Percentiles rank a stretch among this genome's conserved stretches.
Evolutionary conservation across 2,113 vertebrate genomes (phyloP).

Genomic region (Sturnira hondurensis): DNA sequence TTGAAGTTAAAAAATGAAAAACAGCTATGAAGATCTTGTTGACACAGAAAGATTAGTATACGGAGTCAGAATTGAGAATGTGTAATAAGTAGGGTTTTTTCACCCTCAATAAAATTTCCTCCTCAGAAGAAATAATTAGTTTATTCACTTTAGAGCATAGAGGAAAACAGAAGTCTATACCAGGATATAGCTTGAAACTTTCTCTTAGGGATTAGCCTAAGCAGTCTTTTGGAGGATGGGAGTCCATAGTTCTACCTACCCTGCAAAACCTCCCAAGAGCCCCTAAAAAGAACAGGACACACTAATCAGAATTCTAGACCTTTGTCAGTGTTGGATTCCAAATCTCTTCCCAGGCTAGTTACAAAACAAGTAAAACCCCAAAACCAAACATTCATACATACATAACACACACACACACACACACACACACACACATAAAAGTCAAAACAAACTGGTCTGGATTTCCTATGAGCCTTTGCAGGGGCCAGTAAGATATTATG

Average conservation of each 20-base stretch:
- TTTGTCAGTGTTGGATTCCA: not conserved
- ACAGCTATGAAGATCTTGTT: not conserved
- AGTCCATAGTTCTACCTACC: not conserved
- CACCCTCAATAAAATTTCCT: not conserved
- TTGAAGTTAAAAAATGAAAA: constrained; percentile 31
- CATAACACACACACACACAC: not conserved
- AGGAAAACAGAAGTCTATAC: not conserved
- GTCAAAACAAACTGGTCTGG: not conserved
- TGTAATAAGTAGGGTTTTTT: not conserved
- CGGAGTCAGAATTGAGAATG: constrained; percentile 2
- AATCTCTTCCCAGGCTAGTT: not conserved
- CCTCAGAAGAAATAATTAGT: constrained; percentile 1
- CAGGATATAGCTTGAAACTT: not conserved
- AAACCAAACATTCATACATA: not conserved
- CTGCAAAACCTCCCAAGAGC: not conserved
- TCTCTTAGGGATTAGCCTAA: not conserved
- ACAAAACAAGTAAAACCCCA: not conserved
- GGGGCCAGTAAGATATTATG: not conserved
- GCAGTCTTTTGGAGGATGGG: not conserved
- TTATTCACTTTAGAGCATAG: constrained; percentile 2
- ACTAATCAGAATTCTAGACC: not conserved
- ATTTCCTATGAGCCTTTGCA: not conserved
- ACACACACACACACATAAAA: not conserved
- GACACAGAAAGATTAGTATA: not conserved
- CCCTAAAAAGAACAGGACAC: not conserved